A percentile compares a stretch with the other conserved stretches of the same genome.
These are phyloP conservation scores for Marmota flaviventris DNA, from an alignment of 2,113 vertebrate genomes.

Conservation along the genomic window DNA sequence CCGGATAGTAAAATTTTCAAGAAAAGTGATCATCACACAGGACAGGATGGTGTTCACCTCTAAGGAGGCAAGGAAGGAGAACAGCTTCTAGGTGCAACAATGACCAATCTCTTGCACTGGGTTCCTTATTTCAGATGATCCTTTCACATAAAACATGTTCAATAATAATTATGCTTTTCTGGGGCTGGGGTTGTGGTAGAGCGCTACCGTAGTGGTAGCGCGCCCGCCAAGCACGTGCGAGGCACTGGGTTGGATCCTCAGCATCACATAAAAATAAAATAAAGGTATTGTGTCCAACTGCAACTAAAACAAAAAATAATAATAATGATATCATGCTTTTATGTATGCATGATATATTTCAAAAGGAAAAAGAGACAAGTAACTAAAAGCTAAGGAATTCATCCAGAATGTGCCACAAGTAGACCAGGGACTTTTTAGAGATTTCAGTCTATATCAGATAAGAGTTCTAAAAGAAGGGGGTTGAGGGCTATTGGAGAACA, in stretches of 20 bases:
- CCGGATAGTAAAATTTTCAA: neutral
- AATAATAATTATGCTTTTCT: neutral
- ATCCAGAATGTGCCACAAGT: no score
- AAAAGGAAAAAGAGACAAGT: neutral
- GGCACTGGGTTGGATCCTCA: no score
- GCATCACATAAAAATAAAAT: no score
- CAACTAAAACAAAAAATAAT: no score
- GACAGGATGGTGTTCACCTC: neutral
- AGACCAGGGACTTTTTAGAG: neutral
- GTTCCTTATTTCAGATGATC: neutral
- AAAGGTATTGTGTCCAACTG: no score
- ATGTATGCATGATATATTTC: neutral
- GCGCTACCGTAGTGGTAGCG: no score
- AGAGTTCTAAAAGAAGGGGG: neutral
- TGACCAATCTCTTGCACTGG: neutral
- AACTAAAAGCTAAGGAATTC: neutral
- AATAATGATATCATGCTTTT: no score
- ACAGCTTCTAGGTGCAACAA: neutral
- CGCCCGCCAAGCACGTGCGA: no score
- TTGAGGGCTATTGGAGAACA: neutral
- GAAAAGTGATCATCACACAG: neutral
- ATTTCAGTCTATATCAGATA: neutral
- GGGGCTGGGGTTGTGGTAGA: no score
- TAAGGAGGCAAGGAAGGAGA: neutral
- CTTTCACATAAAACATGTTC: neutral